These are phyloP conservation scores for Orthosia gracilis DNA, from an alignment of 2,888 invertebrate genomes.

Conservation along the genomic window DNA sequence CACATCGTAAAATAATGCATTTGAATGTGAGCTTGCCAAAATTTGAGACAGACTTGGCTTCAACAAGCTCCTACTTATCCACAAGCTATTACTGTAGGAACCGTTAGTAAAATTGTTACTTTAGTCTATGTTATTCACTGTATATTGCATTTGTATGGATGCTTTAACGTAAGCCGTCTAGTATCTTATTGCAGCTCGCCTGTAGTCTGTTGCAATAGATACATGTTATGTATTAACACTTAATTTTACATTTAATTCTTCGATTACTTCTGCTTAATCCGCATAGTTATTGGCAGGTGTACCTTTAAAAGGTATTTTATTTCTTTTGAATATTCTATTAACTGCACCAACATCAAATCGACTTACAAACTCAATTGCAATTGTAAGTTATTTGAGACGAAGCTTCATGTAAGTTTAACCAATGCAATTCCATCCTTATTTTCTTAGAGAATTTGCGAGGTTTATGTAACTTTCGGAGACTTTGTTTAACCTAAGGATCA, in stretches of 20 bases:
- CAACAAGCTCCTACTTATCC: conserved; percentile 12
- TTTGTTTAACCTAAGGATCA: neutral
- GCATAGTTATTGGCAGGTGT: conserved; percentile 1
- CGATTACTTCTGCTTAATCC: conserved; percentile 24
- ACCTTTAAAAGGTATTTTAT: neutral
- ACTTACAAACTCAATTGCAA: neutral
- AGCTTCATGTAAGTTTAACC: conserved; percentile 11
- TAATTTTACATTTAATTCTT: conserved; percentile 32
- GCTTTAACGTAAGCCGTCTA: conserved; percentile 60
- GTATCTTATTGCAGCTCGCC: conserved; percentile 66
- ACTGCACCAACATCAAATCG: neutral
- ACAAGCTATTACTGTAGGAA: neutral
- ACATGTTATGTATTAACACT: conserved; percentile 27
- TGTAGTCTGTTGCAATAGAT: conserved; percentile 43
- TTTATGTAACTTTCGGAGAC: neutral
- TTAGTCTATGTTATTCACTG: conserved; percentile 28
- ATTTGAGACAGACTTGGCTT: conserved; percentile 17
- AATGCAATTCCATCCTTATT: conserved; percentile 12
- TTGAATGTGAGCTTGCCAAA: conserved; percentile 15
- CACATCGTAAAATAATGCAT: conserved; percentile 35
- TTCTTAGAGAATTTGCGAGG: conserved; percentile 6
- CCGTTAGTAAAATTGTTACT: conserved; percentile 33
- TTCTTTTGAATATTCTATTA: neutral
- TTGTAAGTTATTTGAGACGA: conserved; percentile 6
- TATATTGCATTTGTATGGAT: conserved; percentile 74